Evolutionary conservation across 2,797 vertebrate genomes (phyloP), one percentile per base, ranked within the genome.

Genomic region (Antennarius maculatus): DNA sequence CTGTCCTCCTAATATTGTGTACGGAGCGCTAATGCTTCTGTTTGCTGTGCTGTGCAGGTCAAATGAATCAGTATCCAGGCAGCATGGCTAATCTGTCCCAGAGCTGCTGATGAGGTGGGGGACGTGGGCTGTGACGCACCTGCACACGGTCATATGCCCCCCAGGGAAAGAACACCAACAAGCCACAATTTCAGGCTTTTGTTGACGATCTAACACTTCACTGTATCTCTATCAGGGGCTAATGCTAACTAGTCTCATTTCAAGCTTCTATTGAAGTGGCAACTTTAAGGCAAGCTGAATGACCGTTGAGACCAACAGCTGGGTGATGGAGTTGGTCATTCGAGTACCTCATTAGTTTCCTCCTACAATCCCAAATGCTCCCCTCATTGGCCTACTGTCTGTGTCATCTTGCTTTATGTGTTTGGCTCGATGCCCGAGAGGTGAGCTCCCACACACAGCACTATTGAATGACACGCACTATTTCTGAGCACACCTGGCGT

Each of bases 11-110:
- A 60, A 78, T 71, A 80, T 62, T 79, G 71, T 48, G 76, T 63
- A 54, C 71, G 59, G 37, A 62, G 69, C 73, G 68, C 50, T 90
- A 88, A 85, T 85, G 74, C 80, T 49, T 55, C 69, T 76, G 78
- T 85, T 89, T 90, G 82, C 84, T 87, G 79, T 72, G 84, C 81
- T 74, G 77, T 81, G 62, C 80, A 82, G 76, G 73, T 82, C 83
- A 89, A 86, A 88, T 90, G 77, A 69, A 70, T 77, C 77, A 72
- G 88, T 92, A 81, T 89, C 88, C 84, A 84, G 61, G 88, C 88
- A 88, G 84, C 84, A 53, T 64, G 69, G 79, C 74, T 90, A 91
- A 85, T 89, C 88, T 81, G 77, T 89, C 85, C 77, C 34, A 34
- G 76, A 77, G 82, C 84, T 58, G 84, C 87, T 91, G 81, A 82